Evolutionary conservation across 2,888 invertebrate genomes (phyloP), one percentile per base, ranked within the genome.

Genomic region (Tromatobia lineatoria): DNA sequence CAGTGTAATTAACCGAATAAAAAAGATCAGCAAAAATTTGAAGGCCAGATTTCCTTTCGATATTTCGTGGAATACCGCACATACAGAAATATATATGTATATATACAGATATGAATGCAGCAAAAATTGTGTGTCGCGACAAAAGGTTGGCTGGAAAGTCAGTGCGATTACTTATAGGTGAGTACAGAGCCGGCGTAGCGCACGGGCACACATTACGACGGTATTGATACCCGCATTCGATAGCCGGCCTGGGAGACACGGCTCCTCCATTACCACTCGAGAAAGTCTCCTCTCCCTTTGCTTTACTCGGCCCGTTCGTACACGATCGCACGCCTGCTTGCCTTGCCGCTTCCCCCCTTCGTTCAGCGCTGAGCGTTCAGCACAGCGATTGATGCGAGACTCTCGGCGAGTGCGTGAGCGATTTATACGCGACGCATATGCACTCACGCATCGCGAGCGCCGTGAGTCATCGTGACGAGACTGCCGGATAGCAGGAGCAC

Each of bases 251-350:
- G 85, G 74, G 83, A 87, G 91, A 92, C 92, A 91, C 79, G 91
- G 90, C 90, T 92, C 90, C 91, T 92, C 92, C 92, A 91, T 92
- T 92, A 92, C 90, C 91, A 87, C 88, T 87, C 86, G 87, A 87
- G 88, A 89, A 91, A 90, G 90, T 89, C 87, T 85, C 59, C 66
- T 71, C 82, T 83, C 52, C 34, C 59, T 80, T 66, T 52, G 50
- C 64, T 45, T 64, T 52, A 25, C 34, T 59, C 61, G 67, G 67
- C 42, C 69, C 66, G 64, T 34, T 74, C 61, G 54, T 61, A 29
- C 20, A 57, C 59, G 67, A 18, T 57, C 47, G 25, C 25, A 20
- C 67, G 23, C 23, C n/a, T 50, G 54, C 45, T 42, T 64, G n/a
- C 11, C 50, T 64, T 38, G 61, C 61, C 61, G 38, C n/a, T 61